Base-by-base conservation (phyloP, 2,797 vertebrate genomes). In the Poeciliopsis presidionis region DNA sequence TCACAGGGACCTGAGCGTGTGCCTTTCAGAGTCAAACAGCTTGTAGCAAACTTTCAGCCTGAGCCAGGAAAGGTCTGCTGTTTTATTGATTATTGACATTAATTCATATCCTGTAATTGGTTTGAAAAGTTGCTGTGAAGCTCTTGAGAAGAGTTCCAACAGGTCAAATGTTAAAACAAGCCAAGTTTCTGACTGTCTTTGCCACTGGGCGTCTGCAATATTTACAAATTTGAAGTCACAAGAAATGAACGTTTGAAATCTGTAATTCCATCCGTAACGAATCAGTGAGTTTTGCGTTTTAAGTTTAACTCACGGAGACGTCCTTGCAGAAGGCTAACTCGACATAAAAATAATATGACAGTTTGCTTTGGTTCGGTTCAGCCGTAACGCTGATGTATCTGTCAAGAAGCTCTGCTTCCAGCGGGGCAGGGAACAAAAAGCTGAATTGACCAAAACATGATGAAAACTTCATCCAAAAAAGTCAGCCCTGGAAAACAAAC, bases 391-490 rank as follows among this genome's bases (percentile, higher is more conserved):
- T 13, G 33, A 39, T 51, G 11, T 7, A 39, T 36, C 12, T 49
- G 30, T 51, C 4, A 5, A 51, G 71, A 72, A 51, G 16, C 46
- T 25, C 30, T 12, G 30, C 18, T 39, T 12, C 13, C 20, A 53
- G 47, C 16, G 4, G 33, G 49, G 33, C 9, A n/a, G 33, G 1
- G 20, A 73, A 25, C 46, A 33, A 39, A 39, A 41, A 53, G 47
- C 72, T 53, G 72, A 73, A 53, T 39, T 73, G 47, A 73, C 49
- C 72, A 73, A 73, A 73, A 73, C 18, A 39, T 53, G 72, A 73
- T 73, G 72, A 53, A 73, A 73, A 39, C 49, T 53, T 73, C 11
- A 14, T 55, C 47, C 33, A 53, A 53, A 55, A 51, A 39, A 73
- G 47, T 73, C 47, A 53, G 33, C 14, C 8, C 20, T 39, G 72